phyloP scores from a whole-genome alignment of 2,797 vertebrate species.

The Clarias fuscus region DNA sequence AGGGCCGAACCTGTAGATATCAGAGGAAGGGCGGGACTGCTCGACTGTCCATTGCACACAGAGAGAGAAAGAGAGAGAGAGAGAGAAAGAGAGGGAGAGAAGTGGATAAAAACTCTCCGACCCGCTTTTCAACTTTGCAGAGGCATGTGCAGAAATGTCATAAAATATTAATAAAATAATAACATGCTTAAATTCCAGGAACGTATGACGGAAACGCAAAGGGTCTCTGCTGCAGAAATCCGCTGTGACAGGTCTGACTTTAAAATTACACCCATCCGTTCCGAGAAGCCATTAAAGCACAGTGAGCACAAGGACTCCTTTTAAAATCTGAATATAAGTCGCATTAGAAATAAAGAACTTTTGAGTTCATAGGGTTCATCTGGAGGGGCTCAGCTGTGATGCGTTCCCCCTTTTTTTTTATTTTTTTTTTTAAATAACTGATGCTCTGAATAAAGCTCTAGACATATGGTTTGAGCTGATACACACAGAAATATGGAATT shows the following conservation, averaged over 20 bases:
- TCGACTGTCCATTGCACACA: slow-evolving; percentile 76
- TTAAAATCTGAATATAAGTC: neutral
- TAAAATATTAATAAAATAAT: neutral
- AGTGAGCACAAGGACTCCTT: neutral
- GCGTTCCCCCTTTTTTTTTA: no score
- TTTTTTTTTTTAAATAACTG: no score
- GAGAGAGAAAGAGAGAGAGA: neutral
- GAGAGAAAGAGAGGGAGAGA: slow-evolving; percentile 2
- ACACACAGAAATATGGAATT: neutral
- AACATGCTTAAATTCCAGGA: neutral
- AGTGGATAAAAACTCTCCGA: neutral
- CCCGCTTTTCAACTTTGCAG: neutral
- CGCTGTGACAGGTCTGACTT: neutral
- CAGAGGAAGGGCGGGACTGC: slow-evolving; percentile 85
- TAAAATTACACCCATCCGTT: neutral
- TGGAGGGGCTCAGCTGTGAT: neutral
- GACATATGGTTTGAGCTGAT: neutral
- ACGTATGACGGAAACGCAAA: neutral
- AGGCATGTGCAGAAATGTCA: neutral
- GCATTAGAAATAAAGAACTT: neutral
- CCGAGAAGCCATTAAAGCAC: neutral
- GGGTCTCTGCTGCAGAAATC: neutral
- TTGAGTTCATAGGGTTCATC: neutral
- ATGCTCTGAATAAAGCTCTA: neutral
- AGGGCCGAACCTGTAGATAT: slow-evolving; percentile 87